These are phyloP conservation scores for Ornithoptera alexandrae DNA, from an alignment of 2,888 invertebrate genomes.

Conservation along the genomic window DNA sequence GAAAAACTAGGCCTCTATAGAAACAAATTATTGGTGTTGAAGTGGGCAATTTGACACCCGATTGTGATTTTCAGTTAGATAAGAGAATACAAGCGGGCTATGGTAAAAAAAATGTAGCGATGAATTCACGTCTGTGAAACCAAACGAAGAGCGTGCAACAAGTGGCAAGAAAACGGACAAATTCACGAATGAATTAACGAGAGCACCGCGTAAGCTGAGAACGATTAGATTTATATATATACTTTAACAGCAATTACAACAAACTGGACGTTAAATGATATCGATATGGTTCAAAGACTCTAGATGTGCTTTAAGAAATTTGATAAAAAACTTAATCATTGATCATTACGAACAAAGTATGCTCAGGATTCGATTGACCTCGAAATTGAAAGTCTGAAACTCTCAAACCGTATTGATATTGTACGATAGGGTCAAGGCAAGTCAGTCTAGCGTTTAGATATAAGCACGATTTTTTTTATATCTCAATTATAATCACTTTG, in stretches of 20 bases:
- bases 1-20: neutral
- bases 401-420: slow-evolving; percentile 45
- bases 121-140: slow-evolving; percentile 65
- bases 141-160: slow-evolving; percentile 68
- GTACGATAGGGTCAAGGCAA: slow-evolving; percentile 66
- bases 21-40: slow-evolving; percentile 48
- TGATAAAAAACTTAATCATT: neutral
- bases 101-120: slow-evolving; percentile 57
- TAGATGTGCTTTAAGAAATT: too few species aligned
- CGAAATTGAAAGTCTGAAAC: slow-evolving; percentile 62
- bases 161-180: slow-evolving; percentile 57
- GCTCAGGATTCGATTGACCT: slow-evolving; percentile 59
- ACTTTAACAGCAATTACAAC: slow-evolving; percentile 49
- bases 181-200: slow-evolving; percentile 41
- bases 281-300: slow-evolving; percentile 33
- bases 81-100: slow-evolving; percentile 49
- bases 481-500: slow-evolving; percentile 1
- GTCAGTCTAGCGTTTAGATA: slow-evolving; percentile 45
- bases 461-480: slow-evolving; percentile 2
- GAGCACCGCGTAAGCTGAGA: slow-evolving; percentile 33
- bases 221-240: slow-evolving; percentile 43
- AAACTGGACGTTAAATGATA: slow-evolving; percentile 47
- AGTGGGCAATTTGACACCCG: slow-evolving; percentile 61
- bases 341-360: neutral
- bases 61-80: slow-evolving; percentile 60